A percentile compares a stretch with the other conserved stretches of the same genome.
These are phyloP conservation scores for Stichodactyla helianthus DNA, from an alignment of 64 coral and sea anemone genomes.

Conservation along the genomic window DNA sequence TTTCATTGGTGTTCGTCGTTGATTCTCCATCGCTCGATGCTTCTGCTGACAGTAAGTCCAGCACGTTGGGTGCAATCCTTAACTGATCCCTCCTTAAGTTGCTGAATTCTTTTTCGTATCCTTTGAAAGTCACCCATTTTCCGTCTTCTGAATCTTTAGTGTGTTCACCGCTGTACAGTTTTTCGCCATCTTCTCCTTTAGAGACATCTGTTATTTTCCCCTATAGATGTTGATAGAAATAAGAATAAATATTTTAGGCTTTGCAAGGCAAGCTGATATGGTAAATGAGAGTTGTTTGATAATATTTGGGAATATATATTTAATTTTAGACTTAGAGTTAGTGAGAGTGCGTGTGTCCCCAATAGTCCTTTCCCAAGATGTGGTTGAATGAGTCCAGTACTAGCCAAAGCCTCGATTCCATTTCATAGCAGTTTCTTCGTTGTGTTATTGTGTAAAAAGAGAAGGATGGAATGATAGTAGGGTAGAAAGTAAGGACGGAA, in stretches of 20 bases:
- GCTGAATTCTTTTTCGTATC: slow-evolving; percentile 30
- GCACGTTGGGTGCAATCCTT: slow-evolving; percentile 79
- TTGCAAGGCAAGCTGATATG: too few relatives aligned
- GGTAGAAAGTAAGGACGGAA: not conserved
- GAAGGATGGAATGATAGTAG: not conserved
- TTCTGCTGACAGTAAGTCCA: slow-evolving; percentile 68
- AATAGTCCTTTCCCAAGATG: too few relatives aligned
- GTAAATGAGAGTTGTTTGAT: too few relatives aligned
- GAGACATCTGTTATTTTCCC: slow-evolving; percentile 54
- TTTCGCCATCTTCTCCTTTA: slow-evolving; percentile 39
- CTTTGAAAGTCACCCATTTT: slow-evolving; percentile 78
- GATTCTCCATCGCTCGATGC: slow-evolving; percentile 4
- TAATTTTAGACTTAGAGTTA: too few relatives aligned
- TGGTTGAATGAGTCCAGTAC: too few relatives aligned
- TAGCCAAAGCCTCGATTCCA: too few relatives aligned
- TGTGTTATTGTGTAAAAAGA: too few relatives aligned
- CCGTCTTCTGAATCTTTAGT: slow-evolving; percentile 48
- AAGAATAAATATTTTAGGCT: not conserved
- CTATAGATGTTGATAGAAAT: not conserved
- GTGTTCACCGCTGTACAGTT: slow-evolving; percentile 63
- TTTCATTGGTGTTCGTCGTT: not conserved
- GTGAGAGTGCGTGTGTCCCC: too few relatives aligned
- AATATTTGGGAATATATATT: too few relatives aligned
- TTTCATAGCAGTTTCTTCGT: too few relatives aligned
- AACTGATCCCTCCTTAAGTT: slow-evolving; percentile 46